Conservation (phyloP, 1,140 invertebrate species). For the Bombus waltoni region DNA sequence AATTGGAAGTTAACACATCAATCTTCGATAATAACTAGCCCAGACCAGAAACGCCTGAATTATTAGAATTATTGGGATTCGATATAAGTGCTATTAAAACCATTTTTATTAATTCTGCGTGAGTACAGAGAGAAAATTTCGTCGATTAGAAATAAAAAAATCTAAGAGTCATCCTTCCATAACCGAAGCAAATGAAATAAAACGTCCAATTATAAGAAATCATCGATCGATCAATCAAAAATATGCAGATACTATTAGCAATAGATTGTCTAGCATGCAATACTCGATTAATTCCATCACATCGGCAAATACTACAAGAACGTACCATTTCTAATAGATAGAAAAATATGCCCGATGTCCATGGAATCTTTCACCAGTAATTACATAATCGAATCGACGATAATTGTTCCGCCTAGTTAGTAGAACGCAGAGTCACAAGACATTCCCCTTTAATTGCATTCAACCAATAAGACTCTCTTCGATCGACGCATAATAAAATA, state of each 20-base stretch:
- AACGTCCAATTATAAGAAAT: background rate
- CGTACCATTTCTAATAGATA: background rate
- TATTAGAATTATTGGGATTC: background rate
- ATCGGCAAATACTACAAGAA: background rate
- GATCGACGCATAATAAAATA: slow-evolving; percentile 27
- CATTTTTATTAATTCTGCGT: background rate
- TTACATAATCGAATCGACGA: background rate
- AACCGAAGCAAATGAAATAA: background rate
- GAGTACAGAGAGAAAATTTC: background rate
- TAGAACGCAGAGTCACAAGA: background rate
- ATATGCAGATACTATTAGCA: background rate
- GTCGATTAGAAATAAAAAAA: background rate
- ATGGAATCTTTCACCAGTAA: background rate
- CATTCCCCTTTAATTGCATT: slow-evolving; percentile 29
- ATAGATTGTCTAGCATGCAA: background rate
- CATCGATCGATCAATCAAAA: too few relatives aligned
- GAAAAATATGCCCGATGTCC: background rate
- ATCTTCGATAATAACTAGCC: too few relatives aligned
- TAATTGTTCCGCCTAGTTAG: background rate
- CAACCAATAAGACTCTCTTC: background rate
- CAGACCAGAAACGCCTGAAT: background rate
- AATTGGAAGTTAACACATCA: too few relatives aligned
- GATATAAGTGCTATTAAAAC: background rate
- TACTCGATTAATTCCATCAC: background rate
- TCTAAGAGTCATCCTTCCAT: background rate